Evolutionary conservation across 1,140 invertebrate genomes (phyloP).

Genomic region (Tetramorium alpestre): DNA sequence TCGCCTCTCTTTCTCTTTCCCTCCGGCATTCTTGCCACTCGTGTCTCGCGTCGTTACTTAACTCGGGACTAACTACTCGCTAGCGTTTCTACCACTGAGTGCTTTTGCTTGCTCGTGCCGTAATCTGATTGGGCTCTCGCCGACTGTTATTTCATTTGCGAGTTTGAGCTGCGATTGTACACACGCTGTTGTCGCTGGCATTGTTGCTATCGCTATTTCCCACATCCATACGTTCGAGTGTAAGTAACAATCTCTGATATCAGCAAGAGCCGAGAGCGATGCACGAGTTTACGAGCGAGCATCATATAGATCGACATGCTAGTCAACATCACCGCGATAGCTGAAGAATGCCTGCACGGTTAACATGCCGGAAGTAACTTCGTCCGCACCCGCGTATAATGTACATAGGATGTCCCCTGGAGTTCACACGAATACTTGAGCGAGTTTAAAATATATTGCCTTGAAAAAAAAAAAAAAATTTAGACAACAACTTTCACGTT

Average conservation of each 20-base stretch:
- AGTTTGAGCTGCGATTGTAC: constrained; percentile 24
- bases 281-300: constrained; percentile 22
- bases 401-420: neutral
- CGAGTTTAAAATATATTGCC: neutral
- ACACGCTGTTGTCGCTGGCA: neutral
- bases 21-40: neutral
- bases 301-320: neutral
- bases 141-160: constrained; percentile 54
- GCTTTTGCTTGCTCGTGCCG: constrained; percentile 59
- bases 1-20: neutral
- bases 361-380: constrained; percentile 34
- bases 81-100: constrained; percentile 54
- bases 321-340: constrained; percentile 21
- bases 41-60: constrained; percentile 52
- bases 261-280: constrained; percentile 9
- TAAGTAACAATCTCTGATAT: constrained; percentile 36
- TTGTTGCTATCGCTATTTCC: neutral
- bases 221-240: neutral
- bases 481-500: neutral
- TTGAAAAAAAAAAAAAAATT: neutral
- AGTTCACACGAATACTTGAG: neutral
- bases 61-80: constrained; percentile 54
- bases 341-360: neutral
- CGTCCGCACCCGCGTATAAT: neutral
- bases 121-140: constrained; percentile 61